phyloP scores from a whole-genome alignment of 2,888 invertebrate genomes.

The Calameuta filiformis region DNA sequence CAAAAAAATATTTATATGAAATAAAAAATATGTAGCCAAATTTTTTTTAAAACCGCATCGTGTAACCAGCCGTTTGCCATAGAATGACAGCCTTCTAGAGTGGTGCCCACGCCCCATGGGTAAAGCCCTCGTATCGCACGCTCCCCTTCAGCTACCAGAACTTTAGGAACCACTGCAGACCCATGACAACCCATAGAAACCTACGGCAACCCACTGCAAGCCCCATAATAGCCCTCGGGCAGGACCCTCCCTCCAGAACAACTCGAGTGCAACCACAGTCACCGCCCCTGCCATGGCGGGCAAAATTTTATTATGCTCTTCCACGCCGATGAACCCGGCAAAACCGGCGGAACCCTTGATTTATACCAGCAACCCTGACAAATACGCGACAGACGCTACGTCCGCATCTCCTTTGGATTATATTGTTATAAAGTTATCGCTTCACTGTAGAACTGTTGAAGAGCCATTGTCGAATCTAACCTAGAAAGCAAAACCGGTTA shows the following conservation, averaged over 20 bases:
- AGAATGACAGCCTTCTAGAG: conserved; percentile 22
- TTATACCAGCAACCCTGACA: conserved; percentile 20
- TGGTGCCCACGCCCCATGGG: conserved; percentile 42
- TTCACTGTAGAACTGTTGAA: neutral
- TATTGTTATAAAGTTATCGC: conserved; percentile 9
- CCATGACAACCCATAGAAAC: neutral
- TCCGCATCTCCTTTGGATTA: conserved; percentile 5
- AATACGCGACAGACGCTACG: conserved; percentile 13
- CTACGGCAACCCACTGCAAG: conserved; percentile 41
- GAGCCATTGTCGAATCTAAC: too few species aligned
- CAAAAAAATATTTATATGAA: too few species aligned
- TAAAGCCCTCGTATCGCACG: conserved; percentile 45
- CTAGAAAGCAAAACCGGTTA: too few species aligned
- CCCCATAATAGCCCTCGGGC: conserved; percentile 60
- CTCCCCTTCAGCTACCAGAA: conserved; percentile 33
- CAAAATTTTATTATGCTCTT: conserved; percentile 64
- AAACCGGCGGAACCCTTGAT: conserved; percentile 12
- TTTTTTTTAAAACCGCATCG: conserved; percentile 17
- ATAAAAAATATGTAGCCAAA: too few species aligned
- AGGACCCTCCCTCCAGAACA: conserved; percentile 40
- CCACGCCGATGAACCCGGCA: conserved; percentile 55
- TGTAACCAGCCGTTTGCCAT: conserved; percentile 25
- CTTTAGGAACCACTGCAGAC: conserved; percentile 15
- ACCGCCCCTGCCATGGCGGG: conserved; percentile 64
- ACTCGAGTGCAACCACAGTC: conserved; percentile 53